Evolutionary conservation across 1,140 invertebrate species (phyloP).

Genomic region (Drosophila eugracilis): DNA sequence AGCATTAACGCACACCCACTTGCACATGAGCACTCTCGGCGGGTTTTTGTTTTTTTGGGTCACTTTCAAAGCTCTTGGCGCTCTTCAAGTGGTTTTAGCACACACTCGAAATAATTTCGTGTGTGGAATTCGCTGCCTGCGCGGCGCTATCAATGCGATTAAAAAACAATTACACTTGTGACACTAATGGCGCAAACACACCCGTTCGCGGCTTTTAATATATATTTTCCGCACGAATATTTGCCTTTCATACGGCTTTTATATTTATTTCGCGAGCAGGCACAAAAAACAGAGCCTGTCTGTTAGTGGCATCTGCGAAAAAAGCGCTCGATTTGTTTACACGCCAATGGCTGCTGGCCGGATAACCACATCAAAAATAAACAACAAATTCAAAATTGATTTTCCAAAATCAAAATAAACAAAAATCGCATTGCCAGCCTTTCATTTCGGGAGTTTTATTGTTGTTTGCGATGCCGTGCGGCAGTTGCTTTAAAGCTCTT

Average conservation of each 20-base stretch:
- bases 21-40: constrained; percentile 9
- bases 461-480: constrained; percentile 25
- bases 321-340: constrained; percentile 71
- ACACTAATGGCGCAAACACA: constrained; percentile 61
- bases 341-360: constrained; percentile 56
- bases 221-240: constrained; percentile 18
- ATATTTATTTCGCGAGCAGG: constrained; percentile 35
- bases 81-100: constrained; percentile 70
- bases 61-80: constrained; percentile 63
- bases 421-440: constrained; percentile 31
- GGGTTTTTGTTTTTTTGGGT: constrained; percentile 71
- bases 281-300: constrained; percentile 23
- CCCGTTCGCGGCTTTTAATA: constrained; percentile 2
- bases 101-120: constrained; percentile 73
- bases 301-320: constrained; percentile 71
- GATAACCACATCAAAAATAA: constrained; percentile 83
- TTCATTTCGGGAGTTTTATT: constrained; percentile 47
- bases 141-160: constrained; percentile 75
- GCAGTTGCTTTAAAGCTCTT: constrained; percentile 62
- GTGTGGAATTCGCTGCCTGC: constrained; percentile 41
- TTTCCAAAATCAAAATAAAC: constrained; percentile 80
- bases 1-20: constrained; percentile 37
- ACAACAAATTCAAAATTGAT: constrained; percentile 75
- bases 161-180: constrained; percentile 82
- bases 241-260: constrained; percentile 29